Evolutionary conservation across 2,113 vertebrate genomes (phyloP), one percentile per base, ranked within the genome.

Genomic region (Diphyllodes magnificus): DNA sequence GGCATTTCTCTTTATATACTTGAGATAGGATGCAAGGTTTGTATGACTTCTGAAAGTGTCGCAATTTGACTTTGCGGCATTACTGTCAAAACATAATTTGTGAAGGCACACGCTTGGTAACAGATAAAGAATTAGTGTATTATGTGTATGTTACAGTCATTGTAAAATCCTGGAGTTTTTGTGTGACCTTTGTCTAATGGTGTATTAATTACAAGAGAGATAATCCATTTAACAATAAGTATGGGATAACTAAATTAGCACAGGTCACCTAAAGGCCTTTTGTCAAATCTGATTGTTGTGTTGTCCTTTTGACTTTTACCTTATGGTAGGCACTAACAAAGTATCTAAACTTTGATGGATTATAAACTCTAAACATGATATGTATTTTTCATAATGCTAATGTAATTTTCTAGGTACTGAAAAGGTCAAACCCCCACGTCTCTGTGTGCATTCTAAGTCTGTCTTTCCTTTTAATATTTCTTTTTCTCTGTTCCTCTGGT

Each of bases 321-420:
- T 97, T 98, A 97, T 97, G 97, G 94, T 97, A 96, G 96, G 94
- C 95, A 97, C 97, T 97, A 98, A 97, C 96, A 97, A 95, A 97
- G 93, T 98, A 97, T 97, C 92, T 97, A 93, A 97, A 97, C 96
- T 94, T 97, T 98, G 97, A 97, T 97, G 95, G 96, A 97, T 98
- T 98, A 97, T 98, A 96, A 97, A 97, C 94, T 97, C 97, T 96
- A 97, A 98, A 96, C 95, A 97, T 97, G 97, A 97, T 98, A 97
- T 96, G 97, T 98, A 98, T 98, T 98, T 98, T 98, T 98, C 97
- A 98, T 98, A 97, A 98, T 98, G 97, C 96, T 98, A 98, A 98
- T 98, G 96, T 98, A 98, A 98, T 98, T 98, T 98, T 96, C 96
- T 97, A 97, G 97, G 97, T 97, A 97, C 96, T 96, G 96, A 95